Evolutionary conservation across 1,140 invertebrate species (phyloP), one percentile per base, ranked within the genome.

Genomic region (Catajapyx aquilonaris): DNA sequence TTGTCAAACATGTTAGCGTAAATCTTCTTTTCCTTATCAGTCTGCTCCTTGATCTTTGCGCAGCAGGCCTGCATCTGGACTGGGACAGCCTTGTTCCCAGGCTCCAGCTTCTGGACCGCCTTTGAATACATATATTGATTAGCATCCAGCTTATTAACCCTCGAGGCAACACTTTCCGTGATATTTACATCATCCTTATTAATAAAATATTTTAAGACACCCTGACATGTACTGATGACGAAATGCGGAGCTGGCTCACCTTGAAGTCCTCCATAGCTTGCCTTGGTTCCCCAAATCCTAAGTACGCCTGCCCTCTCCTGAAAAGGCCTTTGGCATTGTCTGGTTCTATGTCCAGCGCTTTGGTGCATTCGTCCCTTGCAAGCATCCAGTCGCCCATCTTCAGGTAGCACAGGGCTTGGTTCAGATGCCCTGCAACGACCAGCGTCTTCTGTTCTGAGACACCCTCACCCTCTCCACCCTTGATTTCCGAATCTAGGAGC

Each of bases 1-100:
- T 81, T 83, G 43, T 81, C 73, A 53, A 98, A 96, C 84, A 98
- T 94, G 53, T 88, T 90, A 2, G 74, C 74, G 57, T 91, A 98
- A 9, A 86, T 64, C 48, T 81, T 74, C 61, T 87, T 91, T 52
- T 96, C 90, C 44, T 74, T 74, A 28, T 71, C 62, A 37, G 72
- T 64, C 43, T 81, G 71, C 41, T 79, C 67, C 55, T 78, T 79
- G 3, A 91, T 66, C 33, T 73, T 65, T 38, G 71, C 64, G 35
- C 72, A 71, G 55, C 83, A 87, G 15, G 75, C 47, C 1, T 62
- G 50, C 13, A 87, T 59, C 51, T 90, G 77, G 49, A 81, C 73
- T 15, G 66, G 63, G 0, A 87, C 90, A 9, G 85, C 86, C 62
- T 71, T 71, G 53, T 87, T 88, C 16, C 68, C 68, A 2, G 80